Conservation (phyloP, 2,113 vertebrate species). For the Orcinus orca region DNA sequence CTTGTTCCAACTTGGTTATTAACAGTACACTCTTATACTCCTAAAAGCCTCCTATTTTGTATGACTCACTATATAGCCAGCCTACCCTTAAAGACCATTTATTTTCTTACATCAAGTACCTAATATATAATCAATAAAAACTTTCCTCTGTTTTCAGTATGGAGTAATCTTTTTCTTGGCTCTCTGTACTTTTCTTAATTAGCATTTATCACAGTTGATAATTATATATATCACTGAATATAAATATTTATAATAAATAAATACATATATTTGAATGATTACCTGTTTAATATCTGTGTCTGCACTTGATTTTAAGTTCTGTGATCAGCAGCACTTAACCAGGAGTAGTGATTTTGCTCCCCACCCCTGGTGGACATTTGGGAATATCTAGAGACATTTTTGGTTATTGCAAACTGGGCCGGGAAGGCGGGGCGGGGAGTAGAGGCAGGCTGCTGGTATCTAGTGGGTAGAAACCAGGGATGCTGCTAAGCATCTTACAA, state of each 20-base stretch:
- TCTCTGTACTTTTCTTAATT: neutral
- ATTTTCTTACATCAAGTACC: neutral
- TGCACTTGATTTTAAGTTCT: neutral
- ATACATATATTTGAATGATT: neutral
- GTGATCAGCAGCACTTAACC: neutral
- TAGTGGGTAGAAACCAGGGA: neutral
- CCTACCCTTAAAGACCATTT: neutral
- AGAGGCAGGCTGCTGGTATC: neutral
- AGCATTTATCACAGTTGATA: neutral
- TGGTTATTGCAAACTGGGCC: neutral
- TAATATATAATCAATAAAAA: neutral
- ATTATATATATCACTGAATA: neutral
- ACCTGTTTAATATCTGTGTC: neutral
- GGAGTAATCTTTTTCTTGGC: neutral
- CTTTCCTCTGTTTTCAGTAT: neutral
- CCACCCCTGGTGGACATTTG: neutral
- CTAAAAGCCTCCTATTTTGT: neutral
- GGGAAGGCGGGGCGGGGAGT: accelerated
- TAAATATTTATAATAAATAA: neutral
- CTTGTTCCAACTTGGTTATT: neutral
- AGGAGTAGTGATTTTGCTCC: neutral
- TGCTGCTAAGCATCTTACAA: neutral
- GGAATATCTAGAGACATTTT: neutral
- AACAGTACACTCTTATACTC: neutral
- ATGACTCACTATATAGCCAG: neutral